A percentile compares a stretch with the other conserved stretches of the same genome.
Evolutionary conservation across 2,113 vertebrate genomes (phyloP).

Genomic region (Planiliza haematocheilus): DNA sequence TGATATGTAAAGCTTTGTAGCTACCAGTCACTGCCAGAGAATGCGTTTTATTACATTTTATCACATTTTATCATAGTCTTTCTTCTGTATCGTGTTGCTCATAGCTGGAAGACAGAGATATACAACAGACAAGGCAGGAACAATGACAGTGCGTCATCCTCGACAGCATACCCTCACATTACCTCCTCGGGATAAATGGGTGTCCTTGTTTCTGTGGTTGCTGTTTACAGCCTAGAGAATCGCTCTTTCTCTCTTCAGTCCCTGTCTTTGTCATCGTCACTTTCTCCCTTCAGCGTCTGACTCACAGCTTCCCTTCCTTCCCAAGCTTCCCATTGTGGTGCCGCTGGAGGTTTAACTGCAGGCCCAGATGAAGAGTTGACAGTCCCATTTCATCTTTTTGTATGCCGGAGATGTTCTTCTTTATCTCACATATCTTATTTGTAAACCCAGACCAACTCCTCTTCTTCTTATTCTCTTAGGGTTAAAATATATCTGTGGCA

Average conservation of each 20-base stretch:
- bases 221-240: slow-evolving; percentile 50
- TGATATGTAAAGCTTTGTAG: background rate
- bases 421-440: background rate
- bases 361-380: slow-evolving; percentile 1
- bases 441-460: background rate
- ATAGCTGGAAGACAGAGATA: background rate
- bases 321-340: slow-evolving; percentile 2
- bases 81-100: background rate
- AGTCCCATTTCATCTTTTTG: background rate
- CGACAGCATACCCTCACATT: slow-evolving; percentile 26
- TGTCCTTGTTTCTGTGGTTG: slow-evolving; percentile 45
- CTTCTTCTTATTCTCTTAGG: background rate
- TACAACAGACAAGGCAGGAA: background rate
- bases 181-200: slow-evolving; percentile 41
- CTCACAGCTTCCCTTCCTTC: slow-evolving; percentile 40
- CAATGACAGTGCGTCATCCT: slow-evolving; percentile 25
- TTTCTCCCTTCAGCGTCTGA: slow-evolving; percentile 51
- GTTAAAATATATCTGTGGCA: background rate
- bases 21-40: background rate
- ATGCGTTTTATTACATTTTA: background rate
- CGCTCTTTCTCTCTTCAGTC: slow-evolving; percentile 25
- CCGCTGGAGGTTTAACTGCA: slow-evolving; percentile 14
- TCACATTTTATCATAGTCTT: too few relatives aligned
- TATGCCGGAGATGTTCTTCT: background rate
- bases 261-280: slow-evolving; percentile 32